Conservation (phyloP, 2,113 vertebrate genomes). For the Microcebus murinus region DNA sequence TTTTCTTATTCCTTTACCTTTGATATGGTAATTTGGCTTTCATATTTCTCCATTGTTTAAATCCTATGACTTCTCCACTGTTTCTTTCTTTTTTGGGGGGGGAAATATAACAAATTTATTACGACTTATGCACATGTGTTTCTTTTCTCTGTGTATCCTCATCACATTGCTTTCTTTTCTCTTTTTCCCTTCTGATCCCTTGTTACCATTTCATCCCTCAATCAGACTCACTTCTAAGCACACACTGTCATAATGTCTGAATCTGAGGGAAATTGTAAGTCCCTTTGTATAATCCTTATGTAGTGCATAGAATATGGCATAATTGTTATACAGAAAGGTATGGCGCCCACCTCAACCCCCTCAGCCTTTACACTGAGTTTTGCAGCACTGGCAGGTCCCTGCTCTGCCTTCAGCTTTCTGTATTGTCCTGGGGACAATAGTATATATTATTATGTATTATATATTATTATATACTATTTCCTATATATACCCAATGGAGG, state of each 20-base stretch:
- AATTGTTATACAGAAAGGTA: not conserved
- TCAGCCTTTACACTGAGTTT: not conserved
- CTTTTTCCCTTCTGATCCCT: not conserved
- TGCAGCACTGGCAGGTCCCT: not conserved
- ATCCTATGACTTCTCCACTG: not conserved
- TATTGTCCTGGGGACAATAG: too few relatives aligned
- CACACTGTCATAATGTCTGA: not conserved
- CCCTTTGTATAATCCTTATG: not conserved
- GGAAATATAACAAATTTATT: too few relatives aligned
- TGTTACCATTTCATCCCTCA: not conserved
- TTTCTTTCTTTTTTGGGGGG: not conserved
- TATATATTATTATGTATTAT: too few relatives aligned
- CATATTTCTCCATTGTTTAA: not conserved
- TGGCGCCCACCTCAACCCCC: too few relatives aligned
- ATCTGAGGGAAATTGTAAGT: not conserved
- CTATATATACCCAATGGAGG: not conserved
- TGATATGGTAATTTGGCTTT: not conserved
- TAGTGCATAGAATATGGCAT: not conserved
- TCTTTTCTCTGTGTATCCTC: not conserved
- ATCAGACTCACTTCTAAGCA: not conserved
- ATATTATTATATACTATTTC: too few relatives aligned
- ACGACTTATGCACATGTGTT: not conserved
- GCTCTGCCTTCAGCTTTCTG: not conserved
- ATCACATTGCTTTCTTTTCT: not conserved
- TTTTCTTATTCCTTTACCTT: not conserved